Percentiles rank a stretch among this genome's conserved stretches.
Conservation (phyloP, 2,113 vertebrate genomes). For the Galeopterus variegatus region DNA sequence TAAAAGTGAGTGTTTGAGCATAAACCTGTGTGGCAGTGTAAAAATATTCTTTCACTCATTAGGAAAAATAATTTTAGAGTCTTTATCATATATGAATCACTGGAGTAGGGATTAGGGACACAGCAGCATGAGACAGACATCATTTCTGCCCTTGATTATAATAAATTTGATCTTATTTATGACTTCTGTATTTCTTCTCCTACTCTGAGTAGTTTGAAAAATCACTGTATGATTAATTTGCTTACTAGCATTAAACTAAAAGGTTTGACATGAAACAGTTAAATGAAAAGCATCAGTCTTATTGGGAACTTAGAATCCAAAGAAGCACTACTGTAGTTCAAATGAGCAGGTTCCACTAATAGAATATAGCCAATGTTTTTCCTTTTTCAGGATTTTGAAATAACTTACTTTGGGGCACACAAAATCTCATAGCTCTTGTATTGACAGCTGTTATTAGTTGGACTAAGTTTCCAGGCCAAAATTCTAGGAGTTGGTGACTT, state of each 20-base stretch:
- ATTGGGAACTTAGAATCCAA: not conserved
- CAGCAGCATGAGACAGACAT: not conserved
- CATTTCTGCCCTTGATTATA: not conserved
- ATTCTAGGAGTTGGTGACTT: slow-evolving; percentile 23
- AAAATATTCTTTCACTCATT: not conserved
- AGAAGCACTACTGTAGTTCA: not conserved
- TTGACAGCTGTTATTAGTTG: not conserved
- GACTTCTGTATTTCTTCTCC: not conserved
- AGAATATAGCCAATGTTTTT: not conserved
- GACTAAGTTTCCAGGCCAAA: not conserved
- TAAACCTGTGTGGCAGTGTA: not conserved
- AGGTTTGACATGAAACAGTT: not conserved
- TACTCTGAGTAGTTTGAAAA: slow-evolving; percentile 15
- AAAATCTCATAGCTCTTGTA: not conserved
- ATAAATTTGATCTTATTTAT: not conserved
- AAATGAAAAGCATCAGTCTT: not conserved
- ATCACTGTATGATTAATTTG: slow-evolving; percentile 39
- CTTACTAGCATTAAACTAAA: not conserved
- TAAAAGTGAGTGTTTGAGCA: not conserved
- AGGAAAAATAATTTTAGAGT: not conserved
- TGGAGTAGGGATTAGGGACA: not conserved
- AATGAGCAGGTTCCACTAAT: not conserved
- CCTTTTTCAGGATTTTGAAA: slow-evolving; percentile 44
- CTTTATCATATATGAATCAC: not conserved
- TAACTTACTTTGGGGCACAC: not conserved